Percentiles rank a stretch among this genome's conserved stretches.
Evolutionary conservation across 2,797 vertebrate genomes (phyloP).

Genomic region (Oreortyx pictus): DNA sequence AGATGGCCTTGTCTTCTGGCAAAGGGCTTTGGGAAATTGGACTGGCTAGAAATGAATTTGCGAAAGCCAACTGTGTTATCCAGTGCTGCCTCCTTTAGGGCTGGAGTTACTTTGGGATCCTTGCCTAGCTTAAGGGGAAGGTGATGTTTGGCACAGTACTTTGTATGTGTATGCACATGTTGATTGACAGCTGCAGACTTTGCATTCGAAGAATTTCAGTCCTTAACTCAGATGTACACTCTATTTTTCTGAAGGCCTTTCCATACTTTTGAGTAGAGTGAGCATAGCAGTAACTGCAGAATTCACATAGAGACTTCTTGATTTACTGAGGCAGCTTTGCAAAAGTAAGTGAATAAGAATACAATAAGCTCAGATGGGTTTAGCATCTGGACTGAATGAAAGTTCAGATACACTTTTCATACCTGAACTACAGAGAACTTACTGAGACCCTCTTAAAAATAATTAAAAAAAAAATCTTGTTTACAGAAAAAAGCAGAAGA

Average conservation of each 20-base stretch:
- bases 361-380: background rate
- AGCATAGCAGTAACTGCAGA: background rate
- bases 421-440: background rate
- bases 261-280: background rate
- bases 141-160: background rate
- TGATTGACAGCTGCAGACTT: background rate
- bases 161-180: background rate
- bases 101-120: background rate
- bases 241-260: background rate
- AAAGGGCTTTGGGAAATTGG: background rate
- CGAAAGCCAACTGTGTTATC: background rate
- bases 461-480: conserved; percentile 35
- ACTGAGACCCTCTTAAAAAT: background rate
- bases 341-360: conserved; percentile 31
- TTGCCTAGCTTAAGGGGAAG: background rate
- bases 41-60: background rate
- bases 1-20: background rate
- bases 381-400: background rate
- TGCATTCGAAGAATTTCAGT: background rate
- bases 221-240: background rate
- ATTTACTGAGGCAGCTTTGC: background rate
- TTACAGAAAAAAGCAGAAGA: conserved; percentile 98
- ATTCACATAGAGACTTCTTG: background rate
- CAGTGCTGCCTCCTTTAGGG: background rate
- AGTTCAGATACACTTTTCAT: background rate